Evolutionary conservation across 2,888 invertebrate genomes (phyloP), one percentile per base, ranked within the genome.

Genomic region (Phragmatobia fuliginosa): DNA sequence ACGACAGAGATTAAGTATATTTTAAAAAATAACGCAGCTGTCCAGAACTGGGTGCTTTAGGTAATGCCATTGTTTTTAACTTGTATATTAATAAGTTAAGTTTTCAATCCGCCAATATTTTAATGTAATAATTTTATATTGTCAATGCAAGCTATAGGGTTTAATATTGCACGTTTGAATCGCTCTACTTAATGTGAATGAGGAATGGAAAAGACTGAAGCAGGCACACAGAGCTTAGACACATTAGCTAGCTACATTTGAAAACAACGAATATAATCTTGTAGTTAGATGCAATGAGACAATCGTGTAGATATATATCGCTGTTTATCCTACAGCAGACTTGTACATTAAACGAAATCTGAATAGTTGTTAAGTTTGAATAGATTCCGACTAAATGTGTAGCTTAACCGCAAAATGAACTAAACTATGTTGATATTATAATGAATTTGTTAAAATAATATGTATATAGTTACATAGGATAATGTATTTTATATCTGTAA

Each of bases 391-490:
- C 36, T 68, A 78, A 62, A 52, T 72, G 62, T 78, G 70, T 76
- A 73, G 74, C 65, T 71, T 76, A 80, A 81, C 75, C 75, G 78
- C 71, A 77, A 77, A 83, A 77, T 78, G 71, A 83, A 79, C 82
- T 83, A 81, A 85, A 83, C 72, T 82, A 85, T 87, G 87, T 91
- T 92, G 90, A 91, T 91, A 91, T 91, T 91, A 89, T 88, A 80
- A 87, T 87, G 82, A 86, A 88, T 87, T 87, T 87, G 85, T 87
- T 88, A 86, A 87, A 81, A 64, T 88, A 90, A 90, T 88, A 85
- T 91, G 91, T 92, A 92, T 87, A 91, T 91, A 92, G 77, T 86
- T 90, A 88, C 82, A 87, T 86, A 87, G 74, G 68, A 72, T 78
- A 81, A 68, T 72, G 70, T 81, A 75, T 78, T 81, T 82, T 75